Evolutionary conservation across 1,140 invertebrate genomes (phyloP), one percentile per base, ranked within the genome.

Genomic region (Trichomalopsis sarcophagae): DNA sequence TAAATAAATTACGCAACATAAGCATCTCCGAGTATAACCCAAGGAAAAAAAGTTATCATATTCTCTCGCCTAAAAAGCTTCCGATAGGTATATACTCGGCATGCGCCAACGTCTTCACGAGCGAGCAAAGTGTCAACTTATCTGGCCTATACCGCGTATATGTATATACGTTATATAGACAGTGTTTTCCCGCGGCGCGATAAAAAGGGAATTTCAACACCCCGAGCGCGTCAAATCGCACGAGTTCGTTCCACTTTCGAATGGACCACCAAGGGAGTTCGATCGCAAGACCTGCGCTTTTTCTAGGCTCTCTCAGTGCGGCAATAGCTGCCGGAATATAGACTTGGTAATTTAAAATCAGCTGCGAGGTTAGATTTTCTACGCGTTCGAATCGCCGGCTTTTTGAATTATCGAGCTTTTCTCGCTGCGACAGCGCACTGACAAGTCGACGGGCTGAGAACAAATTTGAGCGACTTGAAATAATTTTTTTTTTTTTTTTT

Each of bases 151-250:
- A 55, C 27, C 27, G 27, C 17, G 11, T 55, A 55, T 55, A 2
- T 55, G 3, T 55, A 17, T 55, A 55, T 55, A 55, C 17, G 10
- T 73, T 73, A 73, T 73, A 73, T 9, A 33, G 3, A 36, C 50
- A 7, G 17, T 27, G 36, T 75, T 82, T 47, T 83, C 33, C 14
- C 36, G 40, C 40, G 33, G 13, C 14, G 62, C 73, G 73, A 75
- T 75, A 78, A 77, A 77, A 78, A 17, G 40, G 0, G n/a, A 13
- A 78, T 84, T 84, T 78, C 82, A 78, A 78, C 66, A 84, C 36
- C 50, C 0, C 0, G 30, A 21, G 23, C 14, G 27, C 33, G 27
- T 81, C 6, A 62, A 82, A 36, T 75, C 44, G 27, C 50, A 55
- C n/a, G n/a, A 75, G 30, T 82, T 76, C 47, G 13, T 77, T 83